Evolutionary conservation across 2,888 invertebrate genomes (phyloP).

Genomic region (Syritta pipiens): DNA sequence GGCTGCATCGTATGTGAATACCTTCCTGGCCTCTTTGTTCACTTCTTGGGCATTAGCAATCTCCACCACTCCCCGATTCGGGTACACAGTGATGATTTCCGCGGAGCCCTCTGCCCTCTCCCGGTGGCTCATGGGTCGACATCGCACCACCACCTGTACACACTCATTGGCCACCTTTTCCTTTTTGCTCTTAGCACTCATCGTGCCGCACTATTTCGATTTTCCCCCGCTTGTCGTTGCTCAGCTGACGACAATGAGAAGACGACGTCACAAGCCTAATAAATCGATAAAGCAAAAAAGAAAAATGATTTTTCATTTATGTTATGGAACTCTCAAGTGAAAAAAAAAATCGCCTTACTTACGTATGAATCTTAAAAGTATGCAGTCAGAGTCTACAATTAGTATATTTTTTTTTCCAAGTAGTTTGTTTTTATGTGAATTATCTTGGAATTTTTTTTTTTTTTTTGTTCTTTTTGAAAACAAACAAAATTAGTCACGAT

Average conservation of each 20-base stretch:
- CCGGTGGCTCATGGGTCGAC: conserved; percentile 95
- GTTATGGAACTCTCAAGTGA: not conserved
- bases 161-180: conserved; percentile 84
- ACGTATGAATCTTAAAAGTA: conserved; percentile 38
- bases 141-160: conserved; percentile 97
- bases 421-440: conserved; percentile 23
- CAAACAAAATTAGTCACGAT: conserved; percentile 57
- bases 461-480: conserved; percentile 46
- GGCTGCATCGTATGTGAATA: conserved; percentile 98
- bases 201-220: conserved; percentile 41
- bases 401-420: conserved; percentile 28
- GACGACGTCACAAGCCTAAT: conserved; percentile 40
- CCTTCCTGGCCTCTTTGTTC: conserved; percentile 88
- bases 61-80: conserved; percentile 93
- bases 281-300: conserved; percentile 53
- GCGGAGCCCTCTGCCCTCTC: conserved; percentile 83
- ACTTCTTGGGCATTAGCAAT: conserved; percentile 87
- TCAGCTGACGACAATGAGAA: conserved; percentile 39
- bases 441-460: conserved; percentile 4
- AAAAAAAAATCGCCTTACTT: not conserved
- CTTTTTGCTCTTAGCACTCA: conserved; percentile 75
- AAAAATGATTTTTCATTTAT: not conserved
- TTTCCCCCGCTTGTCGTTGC: not conserved
- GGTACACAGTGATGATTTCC: conserved; percentile 89
- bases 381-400: conserved; percentile 43